Conservation (phyloP, 1,140 invertebrate species). For the Carcinoscorpius rotundicauda region DNA sequence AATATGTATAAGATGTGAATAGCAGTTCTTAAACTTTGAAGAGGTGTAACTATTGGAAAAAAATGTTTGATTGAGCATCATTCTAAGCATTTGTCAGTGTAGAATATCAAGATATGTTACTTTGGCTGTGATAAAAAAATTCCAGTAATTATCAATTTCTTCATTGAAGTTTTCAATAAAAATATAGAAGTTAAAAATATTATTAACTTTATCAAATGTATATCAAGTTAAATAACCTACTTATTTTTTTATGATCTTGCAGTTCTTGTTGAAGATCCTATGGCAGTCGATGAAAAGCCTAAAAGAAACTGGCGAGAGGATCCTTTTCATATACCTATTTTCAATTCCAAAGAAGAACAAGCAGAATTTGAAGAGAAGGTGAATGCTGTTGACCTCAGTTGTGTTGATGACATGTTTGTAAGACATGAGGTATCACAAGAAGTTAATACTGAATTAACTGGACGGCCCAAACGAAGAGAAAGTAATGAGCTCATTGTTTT, state of each 20-base stretch:
- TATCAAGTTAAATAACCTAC: neutral
- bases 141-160: too few relatives aligned
- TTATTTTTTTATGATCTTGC: neutral
- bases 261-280: neutral
- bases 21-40: too few relatives aligned
- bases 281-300: neutral
- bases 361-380: conserved; percentile 17
- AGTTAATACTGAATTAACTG: conserved; percentile 3
- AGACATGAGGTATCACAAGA: neutral
- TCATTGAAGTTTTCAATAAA: too few relatives aligned
- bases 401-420: conserved; percentile 16
- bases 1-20: too few relatives aligned
- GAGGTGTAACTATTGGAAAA: too few relatives aligned
- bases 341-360: conserved; percentile 14
- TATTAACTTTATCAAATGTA: too few relatives aligned
- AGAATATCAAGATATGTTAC: too few relatives aligned
- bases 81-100: too few relatives aligned
- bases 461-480: neutral
- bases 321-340: conserved; percentile 13
- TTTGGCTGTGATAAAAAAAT: too few relatives aligned
- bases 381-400: conserved; percentile 19
- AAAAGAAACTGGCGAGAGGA: conserved; percentile 10
- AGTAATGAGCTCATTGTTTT: conserved; percentile 27
- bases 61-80: too few relatives aligned
- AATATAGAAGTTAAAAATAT: too few relatives aligned